phyloP scores from a whole-genome alignment of 2,113 vertebrate species.

The Agapornis roseicollis region DNA sequence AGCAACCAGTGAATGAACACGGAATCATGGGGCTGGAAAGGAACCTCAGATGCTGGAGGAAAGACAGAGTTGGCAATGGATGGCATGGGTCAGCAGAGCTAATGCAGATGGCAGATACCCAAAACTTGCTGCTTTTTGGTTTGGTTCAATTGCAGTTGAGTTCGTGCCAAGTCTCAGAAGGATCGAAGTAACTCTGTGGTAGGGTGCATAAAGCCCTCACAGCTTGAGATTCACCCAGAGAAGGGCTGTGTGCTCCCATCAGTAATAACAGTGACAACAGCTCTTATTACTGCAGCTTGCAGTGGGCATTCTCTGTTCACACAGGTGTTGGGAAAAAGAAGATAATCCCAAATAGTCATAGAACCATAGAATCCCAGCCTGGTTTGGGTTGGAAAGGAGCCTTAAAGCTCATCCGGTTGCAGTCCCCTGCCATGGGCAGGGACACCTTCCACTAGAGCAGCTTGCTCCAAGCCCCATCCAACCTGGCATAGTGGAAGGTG shows the following conservation, averaged over 20 bases:
- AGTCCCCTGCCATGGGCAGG: neutral
- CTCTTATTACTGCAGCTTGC: neutral
- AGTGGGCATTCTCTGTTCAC: neutral
- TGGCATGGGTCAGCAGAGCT: neutral
- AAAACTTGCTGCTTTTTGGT: neutral
- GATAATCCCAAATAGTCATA: neutral
- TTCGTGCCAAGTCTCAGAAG: neutral
- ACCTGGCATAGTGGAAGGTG: neutral
- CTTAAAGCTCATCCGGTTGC: accelerated
- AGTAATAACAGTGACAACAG: neutral
- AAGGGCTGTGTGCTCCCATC: neutral
- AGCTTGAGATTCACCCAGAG: neutral
- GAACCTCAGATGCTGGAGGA: accelerated
- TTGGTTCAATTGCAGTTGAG: neutral
- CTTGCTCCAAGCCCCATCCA: neutral
- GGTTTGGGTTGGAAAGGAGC: neutral
- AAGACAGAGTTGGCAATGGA: neutral
- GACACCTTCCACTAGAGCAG: neutral
- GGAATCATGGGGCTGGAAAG: neutral
- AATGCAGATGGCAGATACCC: neutral
- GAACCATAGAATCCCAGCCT: neutral
- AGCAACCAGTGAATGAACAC: neutral
- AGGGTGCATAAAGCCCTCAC: neutral
- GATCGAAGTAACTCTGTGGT: neutral
- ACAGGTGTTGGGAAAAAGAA: neutral